These are phyloP conservation scores for Xiphophorus couchianus DNA, from an alignment of 2,113 vertebrate genomes.

Conservation along the genomic window DNA sequence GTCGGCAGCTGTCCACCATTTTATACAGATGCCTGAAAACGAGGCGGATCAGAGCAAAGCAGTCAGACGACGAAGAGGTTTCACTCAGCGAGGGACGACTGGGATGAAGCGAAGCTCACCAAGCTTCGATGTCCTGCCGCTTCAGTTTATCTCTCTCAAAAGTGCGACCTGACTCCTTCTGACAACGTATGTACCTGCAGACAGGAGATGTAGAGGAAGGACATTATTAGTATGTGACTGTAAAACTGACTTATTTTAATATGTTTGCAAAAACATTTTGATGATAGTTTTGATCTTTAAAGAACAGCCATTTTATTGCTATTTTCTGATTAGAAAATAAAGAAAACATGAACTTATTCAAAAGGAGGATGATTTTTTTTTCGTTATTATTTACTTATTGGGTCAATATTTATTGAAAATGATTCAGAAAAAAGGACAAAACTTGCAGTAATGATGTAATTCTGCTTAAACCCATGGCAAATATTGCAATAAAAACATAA, in stretches of 20 bases:
- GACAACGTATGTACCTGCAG: conserved; percentile 94
- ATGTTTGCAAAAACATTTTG: neutral
- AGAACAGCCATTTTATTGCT: neutral
- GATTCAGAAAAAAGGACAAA: no score
- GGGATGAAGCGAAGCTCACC: conserved; percentile 73
- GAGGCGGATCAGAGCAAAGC: neutral
- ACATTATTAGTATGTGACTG: no score
- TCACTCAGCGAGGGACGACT: fast-evolving
- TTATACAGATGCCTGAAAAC: conserved; percentile 91
- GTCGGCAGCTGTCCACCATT: conserved; percentile 96
- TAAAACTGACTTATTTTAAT: neutral
- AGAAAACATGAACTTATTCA: no score
- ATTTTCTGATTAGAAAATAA: no score
- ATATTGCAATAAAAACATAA: no score
- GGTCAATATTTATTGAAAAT: no score
- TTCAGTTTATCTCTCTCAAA: conserved; percentile 96
- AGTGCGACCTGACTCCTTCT: conserved; percentile 90
- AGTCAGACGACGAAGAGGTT: neutral
- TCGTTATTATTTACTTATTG: no score
- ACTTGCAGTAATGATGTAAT: no score
- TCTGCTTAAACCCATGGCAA: no score
- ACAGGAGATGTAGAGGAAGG: neutral
- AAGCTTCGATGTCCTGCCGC: conserved; percentile 92
- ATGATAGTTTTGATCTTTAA: neutral
- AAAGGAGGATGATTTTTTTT: no score